A percentile compares a stretch with the other conserved stretches of the same genome.
Conservation (phyloP, 1,140 invertebrate genomes). For the Orchestia grillus region DNA sequence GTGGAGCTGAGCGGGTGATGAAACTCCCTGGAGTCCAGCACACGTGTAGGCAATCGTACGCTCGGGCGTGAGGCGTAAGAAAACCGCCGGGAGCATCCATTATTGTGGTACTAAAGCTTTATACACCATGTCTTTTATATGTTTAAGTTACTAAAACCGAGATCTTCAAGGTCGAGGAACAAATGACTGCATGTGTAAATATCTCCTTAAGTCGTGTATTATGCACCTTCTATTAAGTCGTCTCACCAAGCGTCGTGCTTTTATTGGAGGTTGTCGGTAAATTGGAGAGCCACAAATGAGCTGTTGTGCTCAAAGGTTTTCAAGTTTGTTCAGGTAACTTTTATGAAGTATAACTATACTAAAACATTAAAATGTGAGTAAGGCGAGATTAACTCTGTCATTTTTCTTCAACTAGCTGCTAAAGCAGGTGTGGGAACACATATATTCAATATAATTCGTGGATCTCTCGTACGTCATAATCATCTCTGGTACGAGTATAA, state of each 20-base stretch:
- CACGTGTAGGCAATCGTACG: neutral
- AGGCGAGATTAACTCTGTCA: neutral
- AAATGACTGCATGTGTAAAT: neutral
- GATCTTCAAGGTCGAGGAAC: neutral
- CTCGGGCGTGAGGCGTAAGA: neutral
- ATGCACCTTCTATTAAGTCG: neutral
- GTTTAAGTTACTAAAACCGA: neutral
- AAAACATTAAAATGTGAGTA: neutral
- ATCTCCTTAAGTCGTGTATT: neutral
- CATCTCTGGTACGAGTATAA: no score
- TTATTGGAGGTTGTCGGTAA: neutral
- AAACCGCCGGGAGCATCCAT: neutral
- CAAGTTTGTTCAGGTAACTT: neutral
- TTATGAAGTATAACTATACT: neutral
- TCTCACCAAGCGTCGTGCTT: neutral
- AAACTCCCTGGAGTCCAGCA: neutral
- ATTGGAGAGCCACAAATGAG: neutral
- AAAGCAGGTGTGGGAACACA: neutral
- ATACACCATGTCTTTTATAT: neutral
- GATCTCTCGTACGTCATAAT: neutral
- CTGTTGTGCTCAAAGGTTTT: neutral
- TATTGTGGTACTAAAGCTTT: neutral
- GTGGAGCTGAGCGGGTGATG: neutral
- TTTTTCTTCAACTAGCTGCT: neutral
- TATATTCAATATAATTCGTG: neutral